Evolutionary conservation across 30 jellyfish, hydroid and myxozoan species (phyloP).

Genomic region (Aurelia aurita): DNA sequence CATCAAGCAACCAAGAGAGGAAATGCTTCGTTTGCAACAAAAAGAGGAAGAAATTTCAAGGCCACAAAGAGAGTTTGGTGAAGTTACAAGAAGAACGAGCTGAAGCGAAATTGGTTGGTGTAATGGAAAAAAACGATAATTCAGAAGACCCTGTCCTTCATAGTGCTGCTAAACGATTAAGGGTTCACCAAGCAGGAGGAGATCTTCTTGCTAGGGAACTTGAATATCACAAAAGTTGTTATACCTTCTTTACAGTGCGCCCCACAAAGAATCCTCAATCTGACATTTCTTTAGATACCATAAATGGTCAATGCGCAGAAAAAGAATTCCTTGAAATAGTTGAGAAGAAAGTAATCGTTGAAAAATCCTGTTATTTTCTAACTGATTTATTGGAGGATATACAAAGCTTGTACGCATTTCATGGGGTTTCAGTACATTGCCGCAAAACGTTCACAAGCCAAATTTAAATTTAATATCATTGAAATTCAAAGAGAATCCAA

Average conservation of each 20-base stretch:
- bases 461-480: conserved; percentile 41
- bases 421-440: conserved; percentile 61
- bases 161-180: background rate
- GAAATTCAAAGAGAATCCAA: conserved; percentile 43
- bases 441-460: conserved; percentile 73
- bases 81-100: conserved; percentile 52
- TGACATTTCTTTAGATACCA: conserved; percentile 44
- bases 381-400: conserved; percentile 61
- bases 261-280: conserved; percentile 48
- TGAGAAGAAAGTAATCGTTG: conserved; percentile 58
- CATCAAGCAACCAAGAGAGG: conserved; percentile 50
- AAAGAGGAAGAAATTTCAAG: conserved; percentile 9
- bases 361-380: conserved; percentile 54
- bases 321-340: conserved; percentile 45
- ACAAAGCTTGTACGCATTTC: conserved; percentile 54
- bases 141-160: conserved; percentile 61
- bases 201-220: conserved; percentile 57
- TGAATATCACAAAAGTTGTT: conserved; percentile 57
- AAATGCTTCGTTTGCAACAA: conserved; percentile 36
- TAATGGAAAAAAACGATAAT: conserved; percentile 47
- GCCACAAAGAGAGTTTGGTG: conserved; percentile 52
- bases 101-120: conserved; percentile 57
- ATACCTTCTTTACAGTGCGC: conserved; percentile 38
- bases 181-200: conserved; percentile 48
- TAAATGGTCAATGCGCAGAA: conserved; percentile 66